Percentiles rank a stretch among this genome's conserved stretches.
Conservation (phyloP, 1,140 invertebrate species). For the Pomphorhynchus laevis region DNA sequence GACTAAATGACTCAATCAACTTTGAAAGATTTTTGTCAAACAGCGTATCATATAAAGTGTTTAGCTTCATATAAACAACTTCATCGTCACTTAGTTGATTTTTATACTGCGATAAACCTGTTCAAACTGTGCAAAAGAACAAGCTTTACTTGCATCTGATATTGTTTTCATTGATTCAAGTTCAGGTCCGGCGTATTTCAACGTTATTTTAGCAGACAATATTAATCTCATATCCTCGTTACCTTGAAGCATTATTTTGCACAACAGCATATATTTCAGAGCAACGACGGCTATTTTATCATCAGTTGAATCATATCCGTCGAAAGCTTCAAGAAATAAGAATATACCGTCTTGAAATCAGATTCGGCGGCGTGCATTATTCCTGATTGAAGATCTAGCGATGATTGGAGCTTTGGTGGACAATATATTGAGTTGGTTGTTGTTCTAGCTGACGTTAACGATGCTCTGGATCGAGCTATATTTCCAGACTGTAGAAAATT, state of each 20-base stretch:
- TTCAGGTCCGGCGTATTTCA: conserved; percentile 70
- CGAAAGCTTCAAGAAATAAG: conserved; percentile 98
- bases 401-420: conserved; percentile 78
- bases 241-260: conserved; percentile 76
- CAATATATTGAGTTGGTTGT: conserved; percentile 97
- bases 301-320: conserved; percentile 83
- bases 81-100: conserved; percentile 66
- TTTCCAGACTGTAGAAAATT: conserved; percentile 22
- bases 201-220: conserved; percentile 64
- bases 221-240: conserved; percentile 82
- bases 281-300: conserved; percentile 48
- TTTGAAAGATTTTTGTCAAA: conserved; percentile 88
- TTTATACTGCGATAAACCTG: conserved; percentile 28
- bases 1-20: conserved; percentile 88
- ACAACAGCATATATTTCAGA: conserved; percentile 89
- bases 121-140: conserved; percentile 78
- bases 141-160: conserved; percentile 63
- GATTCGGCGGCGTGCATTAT: conserved; percentile 95
- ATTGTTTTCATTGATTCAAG: conserved; percentile 89
- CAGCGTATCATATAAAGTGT: conserved; percentile 83
- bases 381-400: conserved; percentile 73
- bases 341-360: conserved; percentile 98
- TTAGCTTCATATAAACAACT: conserved; percentile 71
- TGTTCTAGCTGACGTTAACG: conserved; percentile 75
- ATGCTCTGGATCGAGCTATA: conserved; percentile 28